A percentile compares a stretch with the other conserved stretches of the same genome.
Evolutionary conservation across 2,888 invertebrate genomes (phyloP).

Genomic region (Machimus atricapillus): DNA sequence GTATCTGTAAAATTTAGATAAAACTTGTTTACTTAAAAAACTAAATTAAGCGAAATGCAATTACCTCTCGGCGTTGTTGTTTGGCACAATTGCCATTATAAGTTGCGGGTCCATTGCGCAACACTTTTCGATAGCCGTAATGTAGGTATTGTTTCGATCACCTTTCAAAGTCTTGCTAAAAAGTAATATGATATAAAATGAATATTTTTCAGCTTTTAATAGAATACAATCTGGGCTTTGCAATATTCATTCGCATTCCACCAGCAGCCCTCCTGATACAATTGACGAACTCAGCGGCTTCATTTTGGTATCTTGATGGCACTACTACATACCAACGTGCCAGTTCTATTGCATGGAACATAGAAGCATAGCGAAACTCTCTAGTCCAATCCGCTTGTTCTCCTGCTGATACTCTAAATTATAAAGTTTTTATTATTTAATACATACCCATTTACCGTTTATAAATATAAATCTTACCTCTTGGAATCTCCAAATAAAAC

Average conservation of each 20-base stretch:
- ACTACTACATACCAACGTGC: constrained; percentile 61
- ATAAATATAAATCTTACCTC: constrained; percentile 40
- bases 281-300: constrained; percentile 56
- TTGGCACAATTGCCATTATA: constrained; percentile 72
- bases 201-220: neutral
- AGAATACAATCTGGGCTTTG: constrained; percentile 61
- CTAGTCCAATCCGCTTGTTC: constrained; percentile 78
- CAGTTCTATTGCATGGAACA: constrained; percentile 59
- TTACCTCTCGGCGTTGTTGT: constrained; percentile 72
- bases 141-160: constrained; percentile 69
- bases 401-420: constrained; percentile 57
- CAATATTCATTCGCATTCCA: constrained; percentile 63
- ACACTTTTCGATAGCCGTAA: constrained; percentile 67
- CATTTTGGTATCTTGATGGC: constrained; percentile 52
- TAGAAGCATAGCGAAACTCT: constrained; percentile 66
- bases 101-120: constrained; percentile 68
- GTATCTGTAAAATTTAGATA: constrained; percentile 65
- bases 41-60: neutral
- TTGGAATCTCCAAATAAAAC: constrained; percentile 66
- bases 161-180: constrained; percentile 63
- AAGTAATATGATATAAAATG: neutral
- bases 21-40: neutral
- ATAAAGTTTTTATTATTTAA: neutral
- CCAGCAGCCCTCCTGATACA: constrained; percentile 59
- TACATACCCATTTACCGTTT: neutral